Conservation (phyloP, 1,140 invertebrate genomes). For the Tetranychus cinnabarinus region DNA sequence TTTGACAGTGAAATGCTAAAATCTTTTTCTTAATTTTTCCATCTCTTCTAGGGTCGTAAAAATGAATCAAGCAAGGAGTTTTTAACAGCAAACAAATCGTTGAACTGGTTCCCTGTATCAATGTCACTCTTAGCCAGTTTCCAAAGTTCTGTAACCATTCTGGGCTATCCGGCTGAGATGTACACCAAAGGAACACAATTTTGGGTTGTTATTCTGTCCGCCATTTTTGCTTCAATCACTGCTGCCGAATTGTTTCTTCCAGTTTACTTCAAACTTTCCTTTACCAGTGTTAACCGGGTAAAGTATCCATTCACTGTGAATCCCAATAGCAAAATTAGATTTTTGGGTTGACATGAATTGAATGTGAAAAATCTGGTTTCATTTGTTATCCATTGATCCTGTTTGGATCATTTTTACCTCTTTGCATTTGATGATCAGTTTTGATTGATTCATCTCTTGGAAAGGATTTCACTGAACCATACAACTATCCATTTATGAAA, state of each 20-base stretch:
- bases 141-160: slow-evolving; percentile 25
- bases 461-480: too few relatives aligned
- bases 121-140: slow-evolving; percentile 47
- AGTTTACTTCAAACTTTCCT: slow-evolving; percentile 20
- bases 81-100: slow-evolving; percentile 35
- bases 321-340: too few relatives aligned
- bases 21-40: not conserved
- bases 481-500: too few relatives aligned
- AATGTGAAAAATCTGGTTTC: too few relatives aligned
- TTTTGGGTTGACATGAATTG: too few relatives aligned
- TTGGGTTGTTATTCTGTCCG: slow-evolving; percentile 12
- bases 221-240: slow-evolving; percentile 15
- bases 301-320: not conserved
- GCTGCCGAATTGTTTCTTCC: slow-evolving; percentile 23
- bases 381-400: too few relatives aligned
- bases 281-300: slow-evolving; percentile 20
- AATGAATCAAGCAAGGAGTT: not conserved
- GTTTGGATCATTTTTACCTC: too few relatives aligned
- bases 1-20: too few relatives aligned
- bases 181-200: slow-evolving; percentile 15
- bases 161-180: slow-evolving; percentile 19
- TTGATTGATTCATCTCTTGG: too few relatives aligned
- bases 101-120: slow-evolving; percentile 50
- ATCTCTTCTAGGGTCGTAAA: not conserved
- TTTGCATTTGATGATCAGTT: too few relatives aligned